These are phyloP conservation scores for Axinella damicornis DNA, from an alignment of 37 sponge, comb jelly and placozoan species.

Conservation along the genomic window DNA sequence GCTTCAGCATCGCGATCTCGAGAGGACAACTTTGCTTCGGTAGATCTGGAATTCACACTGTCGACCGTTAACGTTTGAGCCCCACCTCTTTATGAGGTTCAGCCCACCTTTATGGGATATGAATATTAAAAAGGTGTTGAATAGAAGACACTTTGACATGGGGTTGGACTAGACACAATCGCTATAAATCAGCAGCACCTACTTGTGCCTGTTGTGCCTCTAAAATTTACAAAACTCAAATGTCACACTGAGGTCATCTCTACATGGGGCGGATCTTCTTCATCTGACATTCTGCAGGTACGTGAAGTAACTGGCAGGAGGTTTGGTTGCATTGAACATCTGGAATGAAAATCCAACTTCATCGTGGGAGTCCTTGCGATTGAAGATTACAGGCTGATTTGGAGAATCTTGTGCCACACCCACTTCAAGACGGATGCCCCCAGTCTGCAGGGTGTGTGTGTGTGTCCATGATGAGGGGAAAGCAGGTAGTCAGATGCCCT, in stretches of 20 bases:
- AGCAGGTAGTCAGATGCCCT: too few species aligned
- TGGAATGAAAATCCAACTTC: neutral
- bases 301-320: neutral
- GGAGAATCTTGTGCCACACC: neutral
- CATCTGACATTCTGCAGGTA: neutral
- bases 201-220: too few species aligned
- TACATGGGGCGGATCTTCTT: neutral
- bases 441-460: neutral
- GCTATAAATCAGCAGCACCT: too few species aligned
- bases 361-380: neutral
- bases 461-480: too few species aligned
- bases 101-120: too few species aligned
- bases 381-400: neutral
- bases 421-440: neutral
- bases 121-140: too few species aligned
- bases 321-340: neutral
- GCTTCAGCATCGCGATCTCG: neutral
- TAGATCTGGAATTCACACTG: too few species aligned
- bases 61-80: too few species aligned
- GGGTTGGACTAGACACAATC: too few species aligned
- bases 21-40: too few species aligned
- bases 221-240: neutral
- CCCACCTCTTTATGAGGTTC: too few species aligned
- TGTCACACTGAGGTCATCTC: neutral
- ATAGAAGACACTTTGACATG: too few species aligned